Conservation (phyloP, 1,140 invertebrate species). For the Caenorhabditis briggsae region DNA sequence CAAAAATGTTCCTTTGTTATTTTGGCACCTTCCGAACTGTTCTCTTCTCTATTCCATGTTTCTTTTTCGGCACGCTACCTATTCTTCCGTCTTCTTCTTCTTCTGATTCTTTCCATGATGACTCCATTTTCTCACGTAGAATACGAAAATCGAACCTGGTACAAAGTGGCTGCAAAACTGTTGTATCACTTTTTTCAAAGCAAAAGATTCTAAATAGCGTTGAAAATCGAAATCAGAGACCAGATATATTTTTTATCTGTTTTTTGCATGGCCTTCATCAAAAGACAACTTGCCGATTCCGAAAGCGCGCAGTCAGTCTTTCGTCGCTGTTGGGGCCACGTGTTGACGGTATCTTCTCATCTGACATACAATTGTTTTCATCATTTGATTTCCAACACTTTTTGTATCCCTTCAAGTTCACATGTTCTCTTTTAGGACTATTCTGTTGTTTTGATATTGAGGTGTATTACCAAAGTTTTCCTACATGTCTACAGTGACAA, state of each 20-base stretch:
- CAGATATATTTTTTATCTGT: background rate
- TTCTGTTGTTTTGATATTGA: background rate
- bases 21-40: background rate
- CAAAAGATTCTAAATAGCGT: background rate
- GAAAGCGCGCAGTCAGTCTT: conserved; percentile 27
- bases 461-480: background rate
- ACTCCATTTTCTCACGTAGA: conserved; percentile 9
- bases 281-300: background rate
- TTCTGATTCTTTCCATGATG: background rate
- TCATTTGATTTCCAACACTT: background rate
- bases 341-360: conserved; percentile 16
- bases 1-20: too few species aligned
- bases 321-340: conserved; percentile 42
- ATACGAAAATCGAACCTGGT: background rate
- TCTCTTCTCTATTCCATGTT: background rate
- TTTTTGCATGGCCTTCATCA: conserved; percentile 43
- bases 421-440: conserved; percentile 1
- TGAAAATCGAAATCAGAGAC: conserved; percentile 46
- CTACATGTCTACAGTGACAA: too few species aligned
- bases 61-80: background rate
- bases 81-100: background rate
- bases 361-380: conserved; percentile 16
- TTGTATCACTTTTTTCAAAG: background rate
- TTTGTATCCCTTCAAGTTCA: background rate
- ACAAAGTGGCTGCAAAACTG: background rate